Evolutionary conservation across 2,888 invertebrate genomes (phyloP), one percentile per base, ranked within the genome.

Genomic region (Cryptocheilus praepositus): DNA sequence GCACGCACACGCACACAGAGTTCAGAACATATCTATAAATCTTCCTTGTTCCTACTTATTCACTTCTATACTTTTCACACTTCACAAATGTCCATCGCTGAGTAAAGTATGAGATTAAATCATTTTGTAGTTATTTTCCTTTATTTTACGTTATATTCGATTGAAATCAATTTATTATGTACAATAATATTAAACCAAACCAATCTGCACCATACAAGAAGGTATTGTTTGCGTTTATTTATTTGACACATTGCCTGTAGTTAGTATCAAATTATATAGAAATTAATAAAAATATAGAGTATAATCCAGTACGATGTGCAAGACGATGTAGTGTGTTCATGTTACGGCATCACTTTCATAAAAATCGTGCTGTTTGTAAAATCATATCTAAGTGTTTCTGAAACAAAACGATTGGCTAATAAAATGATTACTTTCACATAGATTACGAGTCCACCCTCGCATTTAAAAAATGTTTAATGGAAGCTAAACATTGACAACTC

Each of bases 21-120:
- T 43, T 72, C 65, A 72, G 70, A 68, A 72, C 59, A 74, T 70
- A 73, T 74, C 70, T 64, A 69, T 36, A 1, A 7, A 36, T 36
- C 36, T 11, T 36, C 61, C 49, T 62, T 58, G 51, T 55, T 78
- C 59, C 52, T 67, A 28, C 13, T 57, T 45, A 58, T 21, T 62
- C 49, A n/a, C 49, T 13, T 49, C 18, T 11, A 49, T 36, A 36
- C 36, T 36, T 36, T 36, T 36, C 36, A 36, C 36, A 36, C 36
- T 36, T 46, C 15, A n/a, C 22, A 58, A 21, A 15, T 1, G 8
- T 45, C 43, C 11, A 43, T 8, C 16, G 43, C 5, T 13, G 45
- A 15, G 28, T 18, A 51, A 59, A 58, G 52, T 51, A 15, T 43
- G 21, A 0, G 8, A 36, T 52, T 60, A n/a, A 49, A 51, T 61